Base-by-base conservation (phyloP, 2,888 invertebrate genomes). In the Drosophila nr. perissopoda region DNA sequence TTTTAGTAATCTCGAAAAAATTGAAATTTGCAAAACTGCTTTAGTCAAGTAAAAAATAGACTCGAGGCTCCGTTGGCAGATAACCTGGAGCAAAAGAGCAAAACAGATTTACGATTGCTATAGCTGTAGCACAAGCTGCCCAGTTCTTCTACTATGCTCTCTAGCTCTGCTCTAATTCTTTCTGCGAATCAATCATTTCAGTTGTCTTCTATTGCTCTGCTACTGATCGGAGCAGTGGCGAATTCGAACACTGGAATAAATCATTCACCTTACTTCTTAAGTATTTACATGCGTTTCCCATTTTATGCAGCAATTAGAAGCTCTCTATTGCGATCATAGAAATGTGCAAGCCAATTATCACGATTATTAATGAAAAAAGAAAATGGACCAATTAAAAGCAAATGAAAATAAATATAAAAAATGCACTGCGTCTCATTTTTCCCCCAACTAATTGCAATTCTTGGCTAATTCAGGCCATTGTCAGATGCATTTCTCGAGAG, bases 401-500 rank as follows among this genome's bases (percentile, higher is more conserved):
- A 76, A 69, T 65, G 78, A 73, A 80, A 82, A 77, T 36, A 78
- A 76, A 69, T 4, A 51, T 65, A 61, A 11, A 71, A 56, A 62
- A 45, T 52, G 49, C 48, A 42, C 42, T 52, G 64, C 59, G 53
- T 61, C 59, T 52, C 67, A 64, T 73, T 80, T 59, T 71, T 69
- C 11, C n/a, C 5, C 72, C 61, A 53, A 57, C 76, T 87, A 84
- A 87, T 87, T 87, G 82, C 84, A 87, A 38, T 38, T 78, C 69
- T 73, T 80, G 78, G 78, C 85, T 84, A 82, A 87, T 87, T 84
- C 74, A 45, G 54, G 58, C 45, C 74, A 67, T 79, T 80, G 68
- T 61, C 76, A 65, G 73, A 70, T 74, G 77, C 82, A 81, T 70
- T 74, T 67, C 56, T 40, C 69, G 59, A 21, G 13, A 72, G 25